phyloP scores from a whole-genome alignment of 1,140 invertebrate genomes.

The Mizuhopecten yessoensis region DNA sequence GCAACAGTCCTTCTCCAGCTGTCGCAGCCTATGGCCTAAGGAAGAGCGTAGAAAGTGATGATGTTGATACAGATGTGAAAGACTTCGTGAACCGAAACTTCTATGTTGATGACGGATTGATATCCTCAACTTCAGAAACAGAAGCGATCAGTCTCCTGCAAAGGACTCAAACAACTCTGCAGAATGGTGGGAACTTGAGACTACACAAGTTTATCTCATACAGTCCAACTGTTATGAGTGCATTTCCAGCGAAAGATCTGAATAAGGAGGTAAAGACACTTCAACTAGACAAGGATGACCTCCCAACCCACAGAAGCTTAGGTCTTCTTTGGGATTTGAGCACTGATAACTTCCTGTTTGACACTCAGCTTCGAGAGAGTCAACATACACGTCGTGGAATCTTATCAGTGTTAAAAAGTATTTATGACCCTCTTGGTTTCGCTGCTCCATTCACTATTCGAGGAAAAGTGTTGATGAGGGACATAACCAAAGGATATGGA shows the following conservation, averaged over 20 bases:
- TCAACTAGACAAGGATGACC: slow-evolving; percentile 48
- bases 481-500: slow-evolving; percentile 63
- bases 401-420: slow-evolving; percentile 61
- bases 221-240: slow-evolving; percentile 46
- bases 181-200: slow-evolving; percentile 16
- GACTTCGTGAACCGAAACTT: slow-evolving; percentile 52
- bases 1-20: background rate
- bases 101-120: slow-evolving; percentile 61
- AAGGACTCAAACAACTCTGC: slow-evolving; percentile 47
- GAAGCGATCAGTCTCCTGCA: slow-evolving; percentile 43
- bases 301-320: slow-evolving; percentile 51
- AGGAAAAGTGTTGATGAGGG: slow-evolving; percentile 62
- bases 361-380: slow-evolving; percentile 42
- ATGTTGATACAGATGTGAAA: slow-evolving; percentile 41
- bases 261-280: slow-evolving; percentile 42
- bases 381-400: slow-evolving; percentile 63
- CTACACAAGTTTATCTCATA: slow-evolving; percentile 63
- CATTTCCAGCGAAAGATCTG: slow-evolving; percentile 52
- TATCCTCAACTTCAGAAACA: slow-evolving; percentile 41
- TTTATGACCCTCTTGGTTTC: slow-evolving; percentile 68
- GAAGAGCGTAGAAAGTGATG: slow-evolving; percentile 40
- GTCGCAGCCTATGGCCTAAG: slow-evolving; percentile 50
- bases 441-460: slow-evolving; percentile 59
- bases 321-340: slow-evolving; percentile 59
- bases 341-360: slow-evolving; percentile 58